Percentiles rank a stretch among this genome's conserved stretches.
phyloP scores from a whole-genome alignment of 2,888 invertebrate genomes.

The Acrobasis suavella region DNA sequence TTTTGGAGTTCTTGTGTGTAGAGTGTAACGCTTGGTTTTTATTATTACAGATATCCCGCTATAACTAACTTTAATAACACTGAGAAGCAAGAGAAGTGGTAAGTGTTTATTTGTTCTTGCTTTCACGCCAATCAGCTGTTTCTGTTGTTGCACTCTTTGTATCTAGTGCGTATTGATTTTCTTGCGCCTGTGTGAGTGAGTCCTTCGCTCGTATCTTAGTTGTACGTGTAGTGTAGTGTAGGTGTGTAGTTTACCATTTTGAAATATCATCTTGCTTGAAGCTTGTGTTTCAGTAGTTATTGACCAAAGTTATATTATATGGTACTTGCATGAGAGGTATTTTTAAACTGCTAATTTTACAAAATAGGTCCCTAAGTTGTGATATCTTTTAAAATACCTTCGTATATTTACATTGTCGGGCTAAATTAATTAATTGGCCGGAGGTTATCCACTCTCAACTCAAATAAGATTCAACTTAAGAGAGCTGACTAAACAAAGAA shows the following conservation, averaged over 20 bases:
- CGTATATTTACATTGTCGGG: too few relatives aligned
- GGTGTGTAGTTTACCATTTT: neutral
- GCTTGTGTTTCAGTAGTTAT: neutral
- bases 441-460: too few relatives aligned
- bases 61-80: constrained; percentile 75
- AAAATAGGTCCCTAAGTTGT: too few relatives aligned
- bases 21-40: constrained; percentile 51
- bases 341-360: too few relatives aligned
- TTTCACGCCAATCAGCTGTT: constrained; percentile 54
- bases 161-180: constrained; percentile 60
- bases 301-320: neutral
- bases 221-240: neutral
- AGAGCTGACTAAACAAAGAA: too few relatives aligned
- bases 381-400: too few relatives aligned
- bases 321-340: neutral
- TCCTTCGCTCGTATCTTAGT: constrained; percentile 40
- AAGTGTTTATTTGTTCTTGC: constrained; percentile 49
- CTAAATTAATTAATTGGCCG: too few relatives aligned
- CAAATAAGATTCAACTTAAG: too few relatives aligned
- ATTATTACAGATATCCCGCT: constrained; percentile 78
- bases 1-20: constrained; percentile 45
- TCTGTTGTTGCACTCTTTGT: constrained; percentile 45
- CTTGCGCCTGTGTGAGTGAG: constrained; percentile 45
- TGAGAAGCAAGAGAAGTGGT: constrained; percentile 69
- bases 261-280: neutral